A percentile compares a stretch with the other conserved stretches of the same genome.
These are phyloP conservation scores for Koerneria pararmatus DNA, from an alignment of 2,888 invertebrate genomes.

Conservation along the genomic window DNA sequence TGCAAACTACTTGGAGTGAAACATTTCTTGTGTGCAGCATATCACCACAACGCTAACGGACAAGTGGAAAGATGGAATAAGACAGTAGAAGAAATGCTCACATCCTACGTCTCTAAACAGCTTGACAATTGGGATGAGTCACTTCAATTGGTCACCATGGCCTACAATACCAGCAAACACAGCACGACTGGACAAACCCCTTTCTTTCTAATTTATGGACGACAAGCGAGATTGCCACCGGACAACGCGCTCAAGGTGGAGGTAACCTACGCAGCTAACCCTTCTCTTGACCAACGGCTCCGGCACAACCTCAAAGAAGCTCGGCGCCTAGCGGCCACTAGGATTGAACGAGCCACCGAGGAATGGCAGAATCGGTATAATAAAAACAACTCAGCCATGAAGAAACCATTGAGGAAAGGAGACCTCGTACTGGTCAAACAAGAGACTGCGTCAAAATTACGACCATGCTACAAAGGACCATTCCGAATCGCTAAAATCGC, in stretches of 20 bases:
- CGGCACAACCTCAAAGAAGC: not conserved
- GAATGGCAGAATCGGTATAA: conserved; percentile 15
- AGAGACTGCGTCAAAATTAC: no score
- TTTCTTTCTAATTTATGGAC: conserved; percentile 10
- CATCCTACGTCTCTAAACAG: conserved; percentile 2
- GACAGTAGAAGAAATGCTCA: conserved; percentile 13
- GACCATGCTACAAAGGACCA: no score
- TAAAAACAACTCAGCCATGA: not conserved
- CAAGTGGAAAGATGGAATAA: conserved; percentile 15
- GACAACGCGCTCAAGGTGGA: not conserved
- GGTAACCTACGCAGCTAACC: not conserved
- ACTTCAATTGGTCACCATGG: conserved; percentile 8
- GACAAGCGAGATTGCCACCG: conserved; percentile 7
- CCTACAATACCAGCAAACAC: not conserved
- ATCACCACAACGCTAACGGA: conserved; percentile 9
- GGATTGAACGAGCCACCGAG: not conserved
- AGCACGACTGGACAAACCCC: conserved; percentile 14
- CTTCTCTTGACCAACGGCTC: not conserved
- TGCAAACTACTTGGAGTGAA: not conserved
- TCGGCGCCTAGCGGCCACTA: not conserved
- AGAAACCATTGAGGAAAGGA: not conserved
- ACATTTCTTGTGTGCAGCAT: conserved; percentile 1
- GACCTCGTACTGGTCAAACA: not conserved
- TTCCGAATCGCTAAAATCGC: no score
- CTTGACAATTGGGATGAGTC: conserved; percentile 20